Percentiles rank a stretch among this genome's conserved stretches.
Conservation (phyloP, 2,113 vertebrate genomes). For the Poeciliopsis prolifica region DNA sequence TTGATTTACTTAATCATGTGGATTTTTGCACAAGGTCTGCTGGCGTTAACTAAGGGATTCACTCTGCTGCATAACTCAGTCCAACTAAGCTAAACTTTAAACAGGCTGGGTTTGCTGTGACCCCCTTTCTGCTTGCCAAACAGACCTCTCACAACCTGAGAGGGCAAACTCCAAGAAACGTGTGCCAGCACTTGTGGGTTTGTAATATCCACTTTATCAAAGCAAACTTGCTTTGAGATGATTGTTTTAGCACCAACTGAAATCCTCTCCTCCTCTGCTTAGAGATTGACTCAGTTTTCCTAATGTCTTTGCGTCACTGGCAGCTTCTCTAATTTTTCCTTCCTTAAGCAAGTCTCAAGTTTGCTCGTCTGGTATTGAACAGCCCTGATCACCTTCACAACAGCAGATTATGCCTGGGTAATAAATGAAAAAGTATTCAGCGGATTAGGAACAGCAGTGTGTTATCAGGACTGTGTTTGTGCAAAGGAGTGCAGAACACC, state of each 20-base stretch:
- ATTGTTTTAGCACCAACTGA: neutral
- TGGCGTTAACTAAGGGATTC: neutral
- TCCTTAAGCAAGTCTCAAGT: neutral
- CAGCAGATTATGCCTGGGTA: neutral
- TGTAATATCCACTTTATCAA: constrained; percentile 23
- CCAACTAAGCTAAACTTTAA: constrained; percentile 50
- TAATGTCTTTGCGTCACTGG: neutral
- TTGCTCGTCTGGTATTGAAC: neutral
- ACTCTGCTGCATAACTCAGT: constrained; percentile 20
- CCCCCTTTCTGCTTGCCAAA: constrained; percentile 35
- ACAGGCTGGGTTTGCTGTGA: constrained; percentile 23
- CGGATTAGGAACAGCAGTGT: neutral
- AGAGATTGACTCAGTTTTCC: neutral
- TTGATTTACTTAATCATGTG: neutral
- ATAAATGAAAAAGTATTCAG: neutral
- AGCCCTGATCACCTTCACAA: neutral
- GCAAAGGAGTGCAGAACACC: neutral
- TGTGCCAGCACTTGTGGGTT: constrained; percentile 6
- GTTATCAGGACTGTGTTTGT: neutral
- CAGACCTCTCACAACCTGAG: constrained; percentile 22
- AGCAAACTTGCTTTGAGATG: constrained; percentile 2
- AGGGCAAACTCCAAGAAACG: constrained; percentile 64
- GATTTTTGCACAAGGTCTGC: neutral
- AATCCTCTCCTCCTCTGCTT: neutral
- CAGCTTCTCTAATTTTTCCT: neutral